Base-by-base conservation (phyloP, 30 jellyfish, hydroid and myxozoan species). In the Clytia hemisphaerica region DNA sequence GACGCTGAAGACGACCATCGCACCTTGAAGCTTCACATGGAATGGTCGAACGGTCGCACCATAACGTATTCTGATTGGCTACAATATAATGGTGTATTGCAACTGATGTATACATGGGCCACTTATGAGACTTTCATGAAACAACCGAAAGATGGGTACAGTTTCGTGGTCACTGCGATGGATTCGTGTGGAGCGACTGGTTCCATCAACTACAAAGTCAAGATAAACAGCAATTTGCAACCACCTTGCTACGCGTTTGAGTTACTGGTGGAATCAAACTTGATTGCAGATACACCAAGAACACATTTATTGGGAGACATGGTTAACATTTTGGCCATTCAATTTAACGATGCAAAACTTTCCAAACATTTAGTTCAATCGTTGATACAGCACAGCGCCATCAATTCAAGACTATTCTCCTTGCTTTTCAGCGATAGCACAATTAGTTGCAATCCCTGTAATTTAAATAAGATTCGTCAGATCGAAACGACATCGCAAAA, bases 1-100 rank as follows among this genome's bases (percentile, higher is more conserved):
- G 81, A 69, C 26, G 10, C 4, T 2, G 81, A 69, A 69, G 78
- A 69, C 61, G 81, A 71, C 31, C 46, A 69, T 24, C 21, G 54
- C 25, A 42, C 34, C 25, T 24, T 69, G 25, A 30, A 69, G 35
- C 77, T 69, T 0, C 26, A 47, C 5, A 15, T 69, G 54, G 49
- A 0, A 21, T 69, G 81, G 81, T 47, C 59, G 42, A 25, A 37
- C 1, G 71, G 71, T 22, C 28, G 24, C 4, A 25, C 46, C 21
- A 45, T 69, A 3, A 29, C 36, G 53, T 30, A 48, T 0, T 33
- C 59, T 12, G 81, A 69, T 32, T 69, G 81, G 81, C 16, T 69
- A 10, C 71, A 45, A 35, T 69, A 21, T 69, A 69, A 34, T 69
- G 25, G 27, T 22, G 75, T 35, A n/a, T 46, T 69, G 24, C 73